Base-by-base conservation (phyloP, 2,888 invertebrate species). In the Rambutsinella grinnellia region DNA sequence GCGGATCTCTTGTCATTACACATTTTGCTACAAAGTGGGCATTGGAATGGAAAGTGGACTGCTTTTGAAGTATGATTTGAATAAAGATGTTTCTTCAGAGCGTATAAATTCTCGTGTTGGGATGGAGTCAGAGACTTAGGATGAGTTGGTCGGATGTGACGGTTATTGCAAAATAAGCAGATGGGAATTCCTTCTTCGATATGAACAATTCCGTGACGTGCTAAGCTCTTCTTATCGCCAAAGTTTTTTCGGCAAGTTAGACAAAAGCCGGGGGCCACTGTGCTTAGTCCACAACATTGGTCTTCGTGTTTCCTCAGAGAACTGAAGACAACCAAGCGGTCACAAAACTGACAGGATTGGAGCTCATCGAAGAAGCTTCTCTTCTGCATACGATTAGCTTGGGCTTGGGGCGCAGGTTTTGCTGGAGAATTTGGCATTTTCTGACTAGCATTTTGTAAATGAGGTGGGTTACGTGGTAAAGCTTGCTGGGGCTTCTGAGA, bases 111-210 rank as follows among this genome's bases (percentile, higher is more conserved):
- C 49, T 75, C 75, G 21, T 60, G 26, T 60, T 60, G n/a, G 2
- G 68, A 27, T 2, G 63, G 53, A 21, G n/a, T 65, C 28, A 19
- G 51, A 24, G 63, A 53, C 19, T 24, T 62, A 10, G 72, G 66
- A 23, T 72, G 65, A 15, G 65, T 72, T 0, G 66, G 65, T n/a
- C 66, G 58, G 28, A 72, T 60, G n/a, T 66, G 47, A 15, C 76
- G 57, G 23, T 76, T 76, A 46, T 69, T 76, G 28, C 76, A 76
- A 19, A 63, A 76, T n/a, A 69, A 60, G 19, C 76, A 76, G 10
- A 76, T 61, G 2, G 62, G 62, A 21, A 63, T 23, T 10, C 69
- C 76, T n/a, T 68, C 62, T 15, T 56, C 17, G 15, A 63, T 49
- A 53, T 76, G 76, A 1, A 56, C 53, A 28, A 63, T 17, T 0